A percentile compares a stretch with the other conserved stretches of the same genome.
phyloP scores from a whole-genome alignment of 2,113 vertebrate genomes.

The Campylorhamphus procurvoides region DNA sequence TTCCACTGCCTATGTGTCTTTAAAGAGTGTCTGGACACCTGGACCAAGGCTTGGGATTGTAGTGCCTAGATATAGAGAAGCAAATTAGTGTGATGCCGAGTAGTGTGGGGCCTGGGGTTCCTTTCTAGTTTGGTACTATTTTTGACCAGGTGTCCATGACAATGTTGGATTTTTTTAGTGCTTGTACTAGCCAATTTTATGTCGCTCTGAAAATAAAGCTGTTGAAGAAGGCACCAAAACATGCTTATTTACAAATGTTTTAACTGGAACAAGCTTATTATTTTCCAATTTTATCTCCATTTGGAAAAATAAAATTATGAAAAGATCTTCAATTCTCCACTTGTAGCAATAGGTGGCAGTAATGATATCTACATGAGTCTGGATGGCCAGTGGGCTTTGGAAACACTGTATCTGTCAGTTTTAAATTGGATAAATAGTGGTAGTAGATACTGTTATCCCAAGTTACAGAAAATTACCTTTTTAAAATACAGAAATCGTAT shows the following conservation, averaged over 20 bases:
- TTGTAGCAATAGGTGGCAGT: constrained; percentile 66
- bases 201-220: background rate
- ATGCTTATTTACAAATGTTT: background rate
- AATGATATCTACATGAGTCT: constrained; percentile 34
- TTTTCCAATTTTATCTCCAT: background rate
- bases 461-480: background rate
- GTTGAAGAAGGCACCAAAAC: background rate
- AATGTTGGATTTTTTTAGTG: background rate
- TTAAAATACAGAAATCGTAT: background rate
- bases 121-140: background rate
- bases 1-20: background rate
- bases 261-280: background rate
- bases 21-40: background rate
- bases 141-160: background rate
- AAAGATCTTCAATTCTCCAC: constrained; percentile 4
- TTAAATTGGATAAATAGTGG: background rate
- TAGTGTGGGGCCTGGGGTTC: background rate
- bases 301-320: background rate
- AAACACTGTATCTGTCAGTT: background rate
- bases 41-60: background rate
- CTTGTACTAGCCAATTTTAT: background rate
- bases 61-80: background rate
- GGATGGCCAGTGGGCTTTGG: background rate
- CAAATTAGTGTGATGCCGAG: background rate
- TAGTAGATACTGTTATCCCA: background rate